Base-by-base conservation (phyloP, 2,113 vertebrate species). In the Falco punctatus region DNA sequence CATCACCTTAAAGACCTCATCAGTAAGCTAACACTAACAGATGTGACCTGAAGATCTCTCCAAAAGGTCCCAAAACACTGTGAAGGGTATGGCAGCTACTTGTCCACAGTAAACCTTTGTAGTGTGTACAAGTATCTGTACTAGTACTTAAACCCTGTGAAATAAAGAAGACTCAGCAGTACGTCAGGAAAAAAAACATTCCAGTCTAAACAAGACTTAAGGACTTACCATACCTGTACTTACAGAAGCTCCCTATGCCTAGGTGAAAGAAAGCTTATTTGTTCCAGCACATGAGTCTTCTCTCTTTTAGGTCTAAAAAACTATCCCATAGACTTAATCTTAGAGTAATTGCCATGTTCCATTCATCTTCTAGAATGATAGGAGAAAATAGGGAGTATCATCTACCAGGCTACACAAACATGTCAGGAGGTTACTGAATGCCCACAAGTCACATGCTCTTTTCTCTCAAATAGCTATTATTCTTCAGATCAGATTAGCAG, bases 101-200 rank as follows among this genome's bases (percentile, higher is more conserved):
- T 32, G 49, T 14, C 57, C 24, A 35, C 33, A 67, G 38, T 6
- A 46, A 91, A 32, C 9, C 57, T 67, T 30, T 46, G 52, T 13
- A 54, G 27, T 2, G 3, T 1, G 0, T 12, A 26, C 2, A 15
- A 87, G 8, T 10, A 78, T 33, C 54, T 49, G 19, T 5, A 23
- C 14, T 20, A 51, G 12, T 49, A 26, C 20, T 59, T 71, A 57
- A 81, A 54, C 11, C 28, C 52, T 52, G 48, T 30, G 88, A 90
- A 85, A 55, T 13, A 71, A 24, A 59, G 65, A 40, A 14, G 3
- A 48, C 11, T 32, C 42, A 54, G 61, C 26, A 55, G n/a, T 2
- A 32, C 2, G 4, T 24, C 44, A 74, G 33, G 26, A 84, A 24
- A 35, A 72, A 83, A 80, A 38, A 0, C 4, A 16, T 28, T 32